phyloP scores from a whole-genome alignment of 2,113 vertebrate species.

The Plectropomus leopardus region DNA sequence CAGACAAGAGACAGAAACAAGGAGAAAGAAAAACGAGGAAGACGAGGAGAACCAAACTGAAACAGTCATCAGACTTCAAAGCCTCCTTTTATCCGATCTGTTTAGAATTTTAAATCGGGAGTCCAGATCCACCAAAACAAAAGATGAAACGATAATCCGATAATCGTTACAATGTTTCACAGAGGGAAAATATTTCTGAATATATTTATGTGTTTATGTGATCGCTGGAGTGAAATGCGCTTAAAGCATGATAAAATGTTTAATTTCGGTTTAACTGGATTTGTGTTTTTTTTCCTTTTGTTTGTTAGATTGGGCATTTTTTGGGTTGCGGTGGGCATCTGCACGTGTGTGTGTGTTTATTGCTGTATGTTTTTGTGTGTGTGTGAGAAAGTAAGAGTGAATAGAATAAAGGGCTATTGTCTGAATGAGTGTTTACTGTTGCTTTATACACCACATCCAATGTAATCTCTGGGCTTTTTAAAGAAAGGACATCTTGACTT shows the following conservation, averaged over 20 bases:
- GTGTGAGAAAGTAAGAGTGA: constrained; percentile 9
- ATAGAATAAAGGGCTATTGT: constrained; percentile 55
- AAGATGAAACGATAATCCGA: constrained; percentile 80
- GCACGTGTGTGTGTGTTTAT: constrained; percentile 7
- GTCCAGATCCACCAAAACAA: constrained; percentile 80
- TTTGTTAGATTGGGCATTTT: constrained; percentile 55
- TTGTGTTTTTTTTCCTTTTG: constrained; percentile 63
- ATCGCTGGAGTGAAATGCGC: constrained; percentile 68
- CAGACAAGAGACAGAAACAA: constrained; percentile 38
- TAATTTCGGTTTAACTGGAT: constrained; percentile 70
- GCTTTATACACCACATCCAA: constrained; percentile 10
- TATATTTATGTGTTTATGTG: constrained; percentile 74
- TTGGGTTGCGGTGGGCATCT: constrained; percentile 42
- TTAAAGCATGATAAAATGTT: constrained; percentile 79
- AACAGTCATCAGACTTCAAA: constrained; percentile 77
- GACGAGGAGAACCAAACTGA: constrained; percentile 54
- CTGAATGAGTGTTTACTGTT: constrained; percentile 37
- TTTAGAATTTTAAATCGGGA: constrained; percentile 75
- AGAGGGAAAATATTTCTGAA: constrained; percentile 73
- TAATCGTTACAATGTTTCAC: constrained; percentile 78
- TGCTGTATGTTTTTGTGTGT: neutral
- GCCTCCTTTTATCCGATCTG: constrained; percentile 76
- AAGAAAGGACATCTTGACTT: constrained; percentile 1
- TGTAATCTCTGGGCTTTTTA: constrained; percentile 12
- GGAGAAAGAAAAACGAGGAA: constrained; percentile 25